A percentile compares a stretch with the other conserved stretches of the same genome.
phyloP scores from a whole-genome alignment of 2,797 vertebrate species.

The Coreius guichenoti region DNA sequence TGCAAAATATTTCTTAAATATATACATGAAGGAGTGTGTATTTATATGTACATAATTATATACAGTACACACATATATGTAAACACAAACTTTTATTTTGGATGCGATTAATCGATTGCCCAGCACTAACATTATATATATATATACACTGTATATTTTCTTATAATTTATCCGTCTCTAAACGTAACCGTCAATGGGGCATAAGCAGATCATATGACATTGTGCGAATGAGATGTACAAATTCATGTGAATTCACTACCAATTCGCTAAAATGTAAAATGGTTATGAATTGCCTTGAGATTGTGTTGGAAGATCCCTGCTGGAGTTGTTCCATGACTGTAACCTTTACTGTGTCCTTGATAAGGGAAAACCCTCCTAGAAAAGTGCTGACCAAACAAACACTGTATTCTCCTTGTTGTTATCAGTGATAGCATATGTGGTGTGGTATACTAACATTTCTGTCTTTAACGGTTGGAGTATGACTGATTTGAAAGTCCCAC shows the following conservation, averaged over 20 bases:
- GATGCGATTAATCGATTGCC: no score
- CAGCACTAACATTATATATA: no score
- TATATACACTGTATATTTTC: no score
- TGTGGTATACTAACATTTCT: not conserved
- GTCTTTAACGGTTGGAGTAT: not conserved
- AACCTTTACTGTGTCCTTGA: slow-evolving; percentile 13
- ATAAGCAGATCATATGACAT: no score
- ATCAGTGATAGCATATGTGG: not conserved
- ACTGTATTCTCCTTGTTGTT: not conserved
- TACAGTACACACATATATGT: no score
- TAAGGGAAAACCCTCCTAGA: not conserved
- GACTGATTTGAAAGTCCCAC: slow-evolving; percentile 59
- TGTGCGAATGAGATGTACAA: no score
- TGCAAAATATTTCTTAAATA: no score
- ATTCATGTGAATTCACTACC: not conserved
- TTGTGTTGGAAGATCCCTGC: not conserved
- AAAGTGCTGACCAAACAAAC: slow-evolving; percentile 19
- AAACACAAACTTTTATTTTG: no score
- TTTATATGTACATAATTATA: no score
- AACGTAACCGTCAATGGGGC: no score
- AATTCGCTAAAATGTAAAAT: not conserved
- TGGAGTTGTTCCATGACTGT: not conserved
- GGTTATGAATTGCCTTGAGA: not conserved
- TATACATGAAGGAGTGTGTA: no score
- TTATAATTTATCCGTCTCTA: no score